Percentiles rank a stretch among this genome's conserved stretches.
Conservation (phyloP, 2,797 vertebrate genomes). For the Sparidentex hasta region DNA sequence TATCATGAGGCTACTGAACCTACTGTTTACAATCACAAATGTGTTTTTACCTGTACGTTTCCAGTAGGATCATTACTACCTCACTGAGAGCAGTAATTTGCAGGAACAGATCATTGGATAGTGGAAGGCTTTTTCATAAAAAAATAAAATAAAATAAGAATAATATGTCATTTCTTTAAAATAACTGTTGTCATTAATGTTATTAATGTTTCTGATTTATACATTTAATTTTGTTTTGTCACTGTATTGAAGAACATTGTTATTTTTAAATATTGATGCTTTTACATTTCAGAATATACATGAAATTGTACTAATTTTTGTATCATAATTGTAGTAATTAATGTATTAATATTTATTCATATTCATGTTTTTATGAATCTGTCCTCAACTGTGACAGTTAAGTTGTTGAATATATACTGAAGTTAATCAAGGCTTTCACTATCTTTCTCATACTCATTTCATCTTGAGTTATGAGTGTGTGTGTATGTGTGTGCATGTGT, state of each 20-base stretch:
- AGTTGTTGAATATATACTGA: slow-evolving; percentile 28
- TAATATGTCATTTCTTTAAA: background rate
- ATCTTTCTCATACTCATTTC: slow-evolving; percentile 1
- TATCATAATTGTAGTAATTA: slow-evolving; percentile 15
- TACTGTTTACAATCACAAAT: slow-evolving; percentile 7
- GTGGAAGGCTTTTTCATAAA: background rate
- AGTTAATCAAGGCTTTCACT: background rate
- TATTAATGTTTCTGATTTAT: slow-evolving; percentile 11
- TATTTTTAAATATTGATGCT: slow-evolving; percentile 4
- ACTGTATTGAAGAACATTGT: slow-evolving; percentile 24
- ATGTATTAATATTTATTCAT: background rate
- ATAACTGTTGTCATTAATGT: slow-evolving; percentile 22
- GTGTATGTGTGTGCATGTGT: too few relatives aligned
- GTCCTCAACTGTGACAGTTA: slow-evolving; percentile 17
- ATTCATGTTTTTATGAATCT: slow-evolving; percentile 3
- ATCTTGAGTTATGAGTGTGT: background rate
- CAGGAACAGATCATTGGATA: background rate
- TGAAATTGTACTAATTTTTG: slow-evolving; percentile 41
- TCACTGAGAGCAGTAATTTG: slow-evolving; percentile 29
- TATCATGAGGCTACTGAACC: background rate
- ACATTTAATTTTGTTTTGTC: slow-evolving; percentile 7
- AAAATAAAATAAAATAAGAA: background rate
- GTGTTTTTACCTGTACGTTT: background rate
- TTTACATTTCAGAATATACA: slow-evolving; percentile 21
- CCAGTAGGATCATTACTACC: slow-evolving; percentile 45